Evolutionary conservation across 2,113 vertebrate species (phyloP).

Genomic region (Trichechus manatus): DNA sequence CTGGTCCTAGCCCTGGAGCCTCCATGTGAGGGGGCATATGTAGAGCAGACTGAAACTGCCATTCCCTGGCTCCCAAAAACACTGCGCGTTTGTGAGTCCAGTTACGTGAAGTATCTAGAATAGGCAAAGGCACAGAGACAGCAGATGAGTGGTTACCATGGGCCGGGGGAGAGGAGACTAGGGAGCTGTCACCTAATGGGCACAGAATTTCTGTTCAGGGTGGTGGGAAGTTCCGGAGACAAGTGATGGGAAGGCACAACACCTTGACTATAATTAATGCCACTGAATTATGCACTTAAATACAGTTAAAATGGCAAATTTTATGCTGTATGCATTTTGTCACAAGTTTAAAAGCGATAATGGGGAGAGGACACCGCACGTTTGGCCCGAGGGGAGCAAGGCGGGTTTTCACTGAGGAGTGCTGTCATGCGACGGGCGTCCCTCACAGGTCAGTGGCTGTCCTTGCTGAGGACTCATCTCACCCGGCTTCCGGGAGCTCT

Average conservation of each 20-base stretch:
- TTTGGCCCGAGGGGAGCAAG: background rate
- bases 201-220: background rate
- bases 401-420: background rate
- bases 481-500: fast-evolving
- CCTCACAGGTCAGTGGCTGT: background rate
- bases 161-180: background rate
- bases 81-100: background rate
- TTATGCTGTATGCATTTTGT: background rate
- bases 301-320: background rate
- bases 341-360: background rate
- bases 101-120: background rate
- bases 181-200: background rate
- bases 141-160: background rate
- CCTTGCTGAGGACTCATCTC: background rate
- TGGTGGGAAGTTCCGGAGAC: background rate
- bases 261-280: background rate
- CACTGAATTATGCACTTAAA: background rate
- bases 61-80: fast-evolving
- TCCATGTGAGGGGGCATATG: fast-evolving
- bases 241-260: background rate
- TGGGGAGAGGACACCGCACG: background rate
- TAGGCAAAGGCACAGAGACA: background rate
- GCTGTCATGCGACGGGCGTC: fast-evolving
- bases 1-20: background rate
- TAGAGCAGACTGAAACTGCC: too few relatives aligned